Percentiles rank a stretch among this genome's conserved stretches.
These are phyloP conservation scores for Dolichomitus sp. DNA, from an alignment of 2,888 invertebrate species.

Conservation along the genomic window DNA sequence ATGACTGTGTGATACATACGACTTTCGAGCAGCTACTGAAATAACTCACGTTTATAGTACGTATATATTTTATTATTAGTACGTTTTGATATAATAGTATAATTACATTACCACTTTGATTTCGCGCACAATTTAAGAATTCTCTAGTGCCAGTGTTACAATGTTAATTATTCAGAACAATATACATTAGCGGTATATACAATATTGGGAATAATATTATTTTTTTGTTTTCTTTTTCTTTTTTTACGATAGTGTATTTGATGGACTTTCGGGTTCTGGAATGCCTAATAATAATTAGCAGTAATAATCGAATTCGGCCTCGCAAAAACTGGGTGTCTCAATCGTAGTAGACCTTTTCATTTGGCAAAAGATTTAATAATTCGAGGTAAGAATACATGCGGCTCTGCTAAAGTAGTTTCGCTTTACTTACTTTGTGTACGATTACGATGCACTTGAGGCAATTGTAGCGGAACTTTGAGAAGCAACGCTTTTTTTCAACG, in stretches of 20 bases:
- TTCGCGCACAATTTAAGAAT: slow-evolving; percentile 72
- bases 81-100: slow-evolving; percentile 68
- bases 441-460: slow-evolving; percentile 28
- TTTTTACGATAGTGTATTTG: slow-evolving; percentile 77
- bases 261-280: slow-evolving; percentile 82
- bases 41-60: slow-evolving; percentile 35
- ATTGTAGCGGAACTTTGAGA: slow-evolving; percentile 13
- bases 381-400: slow-evolving; percentile 27
- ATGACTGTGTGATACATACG: background rate
- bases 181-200: slow-evolving; percentile 83
- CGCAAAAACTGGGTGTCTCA: slow-evolving; percentile 80
- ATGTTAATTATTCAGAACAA: slow-evolving; percentile 81
- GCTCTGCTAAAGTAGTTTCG: slow-evolving; percentile 23
- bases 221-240: slow-evolving; percentile 43
- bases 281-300: slow-evolving; percentile 84
- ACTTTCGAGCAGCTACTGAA: slow-evolving; percentile 9
- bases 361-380: slow-evolving; percentile 36
- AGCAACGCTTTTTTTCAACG: slow-evolving; percentile 22
- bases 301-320: slow-evolving; percentile 74
- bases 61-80: slow-evolving; percentile 61
- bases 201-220: slow-evolving; percentile 74
- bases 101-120: slow-evolving; percentile 74
- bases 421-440: slow-evolving; percentile 31
- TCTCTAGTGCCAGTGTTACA: slow-evolving; percentile 72
- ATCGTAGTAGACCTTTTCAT: slow-evolving; percentile 68